These are phyloP conservation scores for Augiades crinisus DNA, from an alignment of 2,888 invertebrate genomes.

Conservation along the genomic window DNA sequence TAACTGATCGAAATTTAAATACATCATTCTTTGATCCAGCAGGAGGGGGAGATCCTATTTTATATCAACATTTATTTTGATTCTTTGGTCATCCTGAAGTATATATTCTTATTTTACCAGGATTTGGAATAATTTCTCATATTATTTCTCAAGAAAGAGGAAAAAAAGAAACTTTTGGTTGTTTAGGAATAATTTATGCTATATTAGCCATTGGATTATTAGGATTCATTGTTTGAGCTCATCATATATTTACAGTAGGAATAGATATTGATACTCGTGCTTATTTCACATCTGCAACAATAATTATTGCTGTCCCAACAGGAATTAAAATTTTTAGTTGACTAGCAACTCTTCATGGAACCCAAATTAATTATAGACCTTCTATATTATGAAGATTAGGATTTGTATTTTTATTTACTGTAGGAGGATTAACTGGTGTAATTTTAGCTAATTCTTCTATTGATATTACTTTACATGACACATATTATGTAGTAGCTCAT, in stretches of 20 bases:
- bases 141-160: conserved; percentile 88
- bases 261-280: conserved; percentile 92
- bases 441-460: conserved; percentile 88
- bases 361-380: conserved; percentile 81
- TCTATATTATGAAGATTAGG: conserved; percentile 85
- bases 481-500: conserved; percentile 92
- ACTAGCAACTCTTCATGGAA: conserved; percentile 85
- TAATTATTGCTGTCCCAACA: conserved; percentile 93
- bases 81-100: conserved; percentile 95
- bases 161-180: conserved; percentile 88
- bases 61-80: conserved; percentile 93
- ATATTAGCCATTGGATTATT: conserved; percentile 90
- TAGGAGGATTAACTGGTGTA: conserved; percentile 87
- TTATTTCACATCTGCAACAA: conserved; percentile 91
- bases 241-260: conserved; percentile 92
- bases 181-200: conserved; percentile 90
- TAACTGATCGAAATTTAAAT: conserved; percentile 90
- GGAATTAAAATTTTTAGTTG: conserved; percentile 92
- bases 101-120: conserved; percentile 92
- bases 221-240: conserved; percentile 92
- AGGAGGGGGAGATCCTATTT: conserved; percentile 90
- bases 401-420: conserved; percentile 89
- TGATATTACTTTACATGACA: conserved; percentile 89
- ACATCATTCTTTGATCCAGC: conserved; percentile 91
- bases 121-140: conserved; percentile 91